Base-by-base conservation (phyloP, 2,113 vertebrate genomes). In the Crypturellus undulatus region DNA sequence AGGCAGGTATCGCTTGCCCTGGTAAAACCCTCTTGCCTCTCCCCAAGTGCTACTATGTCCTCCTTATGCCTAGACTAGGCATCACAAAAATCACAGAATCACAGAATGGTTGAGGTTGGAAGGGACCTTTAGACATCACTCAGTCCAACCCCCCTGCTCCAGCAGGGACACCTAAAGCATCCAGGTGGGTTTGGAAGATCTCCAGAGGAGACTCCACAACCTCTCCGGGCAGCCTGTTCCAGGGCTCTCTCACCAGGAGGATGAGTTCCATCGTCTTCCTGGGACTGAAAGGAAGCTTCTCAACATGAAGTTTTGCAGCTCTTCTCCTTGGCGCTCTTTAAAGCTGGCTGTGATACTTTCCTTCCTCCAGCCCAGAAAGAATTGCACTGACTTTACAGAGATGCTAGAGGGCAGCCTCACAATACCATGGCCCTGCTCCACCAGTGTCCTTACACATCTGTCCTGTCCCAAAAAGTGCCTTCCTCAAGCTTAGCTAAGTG, bases 261-360 rank as follows among this genome's bases (percentile, higher is more conserved):
- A 77, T 2, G 2, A 28, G 8, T 5, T 62, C 30, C 10, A 2
- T 42, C 67, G 76, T 60, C 18, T 78, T 87, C 43, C 30, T 32
- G 16, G 12, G 9, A 38, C 0, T 63, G 56, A 2, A 5, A 34
- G 12, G 11, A 52, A 40, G 5, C 9, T 79, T 26, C 30, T n/a
- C 28, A 54, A 1, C 3, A 2, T 59, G 59, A 25, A 30, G 6
- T 19, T 77, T 84, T 81, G n/a, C 58, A 63, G n/a, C 63, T 4
- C 4, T 85, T 10, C 10, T 72, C 79, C 64, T 12, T 15, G 38
- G 3, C 30, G 5, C 10, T 0, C 12, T 87, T 58, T 79, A 56
- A 80, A 69, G 7, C 1, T 80, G 59, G 12, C 17, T 1, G 0
- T 54, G 9, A 43, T 26, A 79, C 79, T 68, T 85, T 6, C 10